Conservation (phyloP, 2,797 vertebrate species). For the Tamandua tetradactyla region DNA sequence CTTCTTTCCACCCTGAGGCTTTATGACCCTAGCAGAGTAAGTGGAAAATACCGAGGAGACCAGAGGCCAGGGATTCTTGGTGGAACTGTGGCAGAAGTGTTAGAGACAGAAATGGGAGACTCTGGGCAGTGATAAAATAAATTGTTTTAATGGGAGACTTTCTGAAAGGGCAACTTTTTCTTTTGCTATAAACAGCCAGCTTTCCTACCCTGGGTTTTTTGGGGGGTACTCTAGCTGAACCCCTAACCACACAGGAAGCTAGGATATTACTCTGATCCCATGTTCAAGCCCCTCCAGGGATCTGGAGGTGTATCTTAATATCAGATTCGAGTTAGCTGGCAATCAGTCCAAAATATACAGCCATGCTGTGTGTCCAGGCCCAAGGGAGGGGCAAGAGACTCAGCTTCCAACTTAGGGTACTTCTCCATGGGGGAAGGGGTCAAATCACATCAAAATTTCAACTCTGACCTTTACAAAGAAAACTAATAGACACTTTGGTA, state of each 20-base stretch:
- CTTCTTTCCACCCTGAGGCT: background rate
- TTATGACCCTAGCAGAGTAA: background rate
- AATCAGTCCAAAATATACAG: background rate
- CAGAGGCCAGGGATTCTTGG: background rate
- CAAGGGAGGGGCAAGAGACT: background rate
- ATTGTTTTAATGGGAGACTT: slow-evolving; percentile 75
- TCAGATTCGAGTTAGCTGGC: slow-evolving; percentile 16
- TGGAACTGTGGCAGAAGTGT: background rate
- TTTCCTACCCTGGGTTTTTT: slow-evolving; percentile 27
- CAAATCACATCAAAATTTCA: slow-evolving; percentile 71
- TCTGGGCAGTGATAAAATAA: slow-evolving; percentile 71
- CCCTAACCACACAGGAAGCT: background rate
- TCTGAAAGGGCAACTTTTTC: slow-evolving; percentile 53
- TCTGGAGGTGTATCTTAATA: slow-evolving; percentile 32
- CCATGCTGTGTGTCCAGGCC: background rate
- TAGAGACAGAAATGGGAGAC: slow-evolving; percentile 43
- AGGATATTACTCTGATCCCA: background rate
- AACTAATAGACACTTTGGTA: slow-evolving; percentile 64
- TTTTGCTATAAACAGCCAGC: slow-evolving; percentile 51
- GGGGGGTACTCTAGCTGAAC: background rate
- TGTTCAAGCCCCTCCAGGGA: background rate
- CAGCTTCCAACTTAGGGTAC: background rate
- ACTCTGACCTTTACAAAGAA: slow-evolving; percentile 81
- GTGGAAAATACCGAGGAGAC: background rate
- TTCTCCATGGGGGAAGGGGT: slow-evolving; percentile 34